Base-by-base conservation (phyloP, 1,140 invertebrate genomes). In the Trichonephila inaurata region DNA sequence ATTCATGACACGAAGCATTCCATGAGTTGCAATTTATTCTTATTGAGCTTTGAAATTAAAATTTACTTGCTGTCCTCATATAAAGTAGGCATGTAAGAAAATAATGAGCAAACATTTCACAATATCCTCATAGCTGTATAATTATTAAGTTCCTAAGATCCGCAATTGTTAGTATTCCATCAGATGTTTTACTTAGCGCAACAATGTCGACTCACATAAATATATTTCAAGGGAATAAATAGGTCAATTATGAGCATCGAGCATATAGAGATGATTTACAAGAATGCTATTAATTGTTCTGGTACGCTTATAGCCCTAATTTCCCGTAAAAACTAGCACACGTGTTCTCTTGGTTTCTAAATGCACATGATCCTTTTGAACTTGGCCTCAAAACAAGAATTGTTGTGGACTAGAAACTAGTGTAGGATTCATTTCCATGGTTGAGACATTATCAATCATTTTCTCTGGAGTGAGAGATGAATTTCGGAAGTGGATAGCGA, bases 371-470 rank as follows among this genome's bases (percentile, higher is more conserved):
- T 61, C 81, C 60, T 58, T 60, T 85, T 85, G 90, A 91, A 91
- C 90, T 91, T 91, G 90, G 21, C 90, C 90, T 91, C 77, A 61
- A 91, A 83, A 91, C 8, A 51, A 91, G 61, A 77, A 19, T 51
- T 24, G 66, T 21, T 61, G 18, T 28, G 69, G 5, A 14, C 44
- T 14, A 64, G 24, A 77, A 90, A 81, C n/a, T 12, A 58, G 69
- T 18, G 66, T 24, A 28, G 60, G 24, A 83, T 28, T 12, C 33
- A 19, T 72, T 58, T 24, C 16, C 51, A 64, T 18, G 28, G 40
- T 28, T 61, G 60, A n/a, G 51, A 10, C 77, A 91, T 91, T 64
- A 85, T 91, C 33, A 83, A 91, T 77, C 66, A 85, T 91, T 91
- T 91, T 85, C 77, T 85, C 87, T 44, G 12, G 21, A 64, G 51